Evolutionary conservation across 2,888 invertebrate genomes (phyloP).

Genomic region (Keiferia lycopersicella): DNA sequence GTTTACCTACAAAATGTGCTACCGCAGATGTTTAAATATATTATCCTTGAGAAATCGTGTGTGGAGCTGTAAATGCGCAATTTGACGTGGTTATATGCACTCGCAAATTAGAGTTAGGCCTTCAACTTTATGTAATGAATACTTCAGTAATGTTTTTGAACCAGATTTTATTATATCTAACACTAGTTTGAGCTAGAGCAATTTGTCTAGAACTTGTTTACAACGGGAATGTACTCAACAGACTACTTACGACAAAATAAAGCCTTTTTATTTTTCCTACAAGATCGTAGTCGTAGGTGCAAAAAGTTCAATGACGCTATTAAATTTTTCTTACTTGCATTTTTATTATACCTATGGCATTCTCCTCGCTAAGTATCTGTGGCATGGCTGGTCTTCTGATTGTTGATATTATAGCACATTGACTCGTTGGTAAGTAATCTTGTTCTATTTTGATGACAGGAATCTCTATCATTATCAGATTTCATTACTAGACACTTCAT

Average conservation of each 20-base stretch:
- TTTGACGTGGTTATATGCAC: conserved; percentile 55
- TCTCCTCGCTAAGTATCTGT: neutral
- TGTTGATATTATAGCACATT: neutral
- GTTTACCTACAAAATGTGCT: conserved; percentile 32
- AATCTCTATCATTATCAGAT: neutral
- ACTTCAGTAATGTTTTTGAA: conserved; percentile 30
- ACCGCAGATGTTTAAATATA: conserved; percentile 44
- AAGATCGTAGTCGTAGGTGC: conserved; percentile 5
- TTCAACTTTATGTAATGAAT: conserved; percentile 41
- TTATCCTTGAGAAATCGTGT: conserved; percentile 69
- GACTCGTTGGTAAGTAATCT: neutral
- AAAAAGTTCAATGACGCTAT: conserved; percentile 13
- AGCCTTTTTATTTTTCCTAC: neutral
- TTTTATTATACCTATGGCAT: conserved; percentile 11
- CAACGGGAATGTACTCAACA: neutral
- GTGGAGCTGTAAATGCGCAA: conserved; percentile 59
- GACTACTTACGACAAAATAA: neutral
- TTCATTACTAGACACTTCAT: neutral
- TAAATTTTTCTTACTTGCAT: conserved; percentile 8
- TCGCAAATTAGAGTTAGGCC: conserved; percentile 51
- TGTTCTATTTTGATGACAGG: neutral
- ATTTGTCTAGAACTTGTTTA: conserved; percentile 3
- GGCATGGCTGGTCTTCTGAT: neutral
- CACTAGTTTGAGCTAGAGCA: conserved; percentile 1
- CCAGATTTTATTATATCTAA: conserved; percentile 11